Conservation (phyloP, 2,113 vertebrate genomes). For the Pelecanus crispus region DNA sequence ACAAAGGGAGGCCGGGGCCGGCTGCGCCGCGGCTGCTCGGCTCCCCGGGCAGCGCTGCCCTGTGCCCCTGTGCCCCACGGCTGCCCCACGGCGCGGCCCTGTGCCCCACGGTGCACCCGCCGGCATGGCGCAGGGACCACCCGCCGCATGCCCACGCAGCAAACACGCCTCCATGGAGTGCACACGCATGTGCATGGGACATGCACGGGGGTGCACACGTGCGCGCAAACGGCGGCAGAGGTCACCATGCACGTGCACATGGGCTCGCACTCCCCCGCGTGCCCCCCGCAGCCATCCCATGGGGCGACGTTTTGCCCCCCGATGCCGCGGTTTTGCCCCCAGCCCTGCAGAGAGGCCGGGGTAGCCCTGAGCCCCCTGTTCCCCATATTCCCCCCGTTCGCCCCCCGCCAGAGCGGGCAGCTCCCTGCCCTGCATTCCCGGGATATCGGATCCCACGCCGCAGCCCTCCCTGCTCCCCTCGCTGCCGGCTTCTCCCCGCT, state of each 20-base stretch:
- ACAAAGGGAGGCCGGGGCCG: not conserved
- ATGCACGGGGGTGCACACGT: not conserved
- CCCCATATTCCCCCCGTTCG: not conserved
- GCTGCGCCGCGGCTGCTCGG: accelerated
- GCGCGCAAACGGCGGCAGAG: not conserved
- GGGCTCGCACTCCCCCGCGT: too few species aligned
- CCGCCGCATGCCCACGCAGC: not conserved
- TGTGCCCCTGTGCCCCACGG: not conserved
- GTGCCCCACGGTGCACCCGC: not conserved
- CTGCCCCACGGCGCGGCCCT: not conserved
- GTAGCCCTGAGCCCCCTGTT: not conserved
- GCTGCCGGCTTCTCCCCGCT: not conserved
- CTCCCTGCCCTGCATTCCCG: not conserved
- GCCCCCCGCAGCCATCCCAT: not conserved
- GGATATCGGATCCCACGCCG: not conserved
- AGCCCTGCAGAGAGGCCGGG: not conserved
- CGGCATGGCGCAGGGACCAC: too few species aligned
- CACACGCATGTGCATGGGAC: not conserved
- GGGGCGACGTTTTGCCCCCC: too few species aligned
- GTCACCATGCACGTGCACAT: not conserved
- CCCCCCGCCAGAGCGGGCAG: not conserved
- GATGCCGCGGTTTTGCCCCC: not conserved
- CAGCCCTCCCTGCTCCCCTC: not conserved
- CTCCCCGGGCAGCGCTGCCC: not conserved
- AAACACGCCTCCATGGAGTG: not conserved